phyloP scores from a whole-genome alignment of 1,140 invertebrate species.

The Zelostemma sp. region DNA sequence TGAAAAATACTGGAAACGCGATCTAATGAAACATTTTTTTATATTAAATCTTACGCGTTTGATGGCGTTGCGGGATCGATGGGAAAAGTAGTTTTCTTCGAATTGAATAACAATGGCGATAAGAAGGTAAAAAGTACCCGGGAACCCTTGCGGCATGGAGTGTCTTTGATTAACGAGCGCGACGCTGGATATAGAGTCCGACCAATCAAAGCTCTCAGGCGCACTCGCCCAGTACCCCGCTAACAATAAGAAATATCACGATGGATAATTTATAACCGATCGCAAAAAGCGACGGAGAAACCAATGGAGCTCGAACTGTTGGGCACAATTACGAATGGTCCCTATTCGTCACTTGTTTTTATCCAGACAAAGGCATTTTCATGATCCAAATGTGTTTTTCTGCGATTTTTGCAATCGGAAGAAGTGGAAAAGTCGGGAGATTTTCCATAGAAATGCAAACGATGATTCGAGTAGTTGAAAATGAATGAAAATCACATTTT shows the following conservation, averaged over 20 bases:
- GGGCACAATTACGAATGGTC: constrained; percentile 58
- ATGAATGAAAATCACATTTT: too few species aligned
- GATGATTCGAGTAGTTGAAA: too few species aligned
- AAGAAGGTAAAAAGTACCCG: constrained; percentile 26
- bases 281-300: constrained; percentile 61
- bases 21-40: constrained; percentile 41
- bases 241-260: constrained; percentile 67
- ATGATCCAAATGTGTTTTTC: too few species aligned
- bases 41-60: not conserved
- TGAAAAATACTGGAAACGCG: constrained; percentile 44
- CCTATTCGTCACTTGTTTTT: constrained; percentile 65
- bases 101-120: not conserved
- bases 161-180: constrained; percentile 68
- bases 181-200: constrained; percentile 60
- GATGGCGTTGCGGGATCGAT: constrained; percentile 1
- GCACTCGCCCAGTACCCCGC: constrained; percentile 60
- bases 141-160: constrained; percentile 40
- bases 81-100: too few species aligned
- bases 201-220: constrained; percentile 65
- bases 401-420: too few species aligned
- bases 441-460: too few species aligned
- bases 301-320: constrained; percentile 55
- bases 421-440: too few species aligned
- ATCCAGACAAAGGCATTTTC: too few species aligned
- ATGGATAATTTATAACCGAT: constrained; percentile 68